A percentile compares a stretch with the other conserved stretches of the same genome.
These are phyloP conservation scores for Manis javanica DNA, from an alignment of 2,797 vertebrate species.

Conservation along the genomic window DNA sequence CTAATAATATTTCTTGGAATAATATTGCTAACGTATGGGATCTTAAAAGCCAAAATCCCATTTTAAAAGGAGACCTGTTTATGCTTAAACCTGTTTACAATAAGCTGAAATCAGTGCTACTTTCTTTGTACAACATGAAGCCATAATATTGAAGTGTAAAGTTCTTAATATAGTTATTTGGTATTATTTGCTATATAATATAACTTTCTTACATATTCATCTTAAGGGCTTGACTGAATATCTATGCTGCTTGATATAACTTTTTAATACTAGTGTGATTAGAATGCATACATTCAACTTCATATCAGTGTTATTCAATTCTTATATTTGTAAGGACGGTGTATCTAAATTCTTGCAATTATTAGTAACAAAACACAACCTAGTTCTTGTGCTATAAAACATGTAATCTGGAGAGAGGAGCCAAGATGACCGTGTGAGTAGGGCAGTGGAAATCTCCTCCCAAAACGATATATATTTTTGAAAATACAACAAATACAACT, in stretches of 20 bases:
- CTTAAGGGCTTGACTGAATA: background rate
- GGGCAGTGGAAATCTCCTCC: no score
- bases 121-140: background rate
- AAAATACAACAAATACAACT: no score
- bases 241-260: background rate
- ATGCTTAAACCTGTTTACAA: background rate
- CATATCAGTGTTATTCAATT: background rate
- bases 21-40: background rate
- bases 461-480: no score
- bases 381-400: conserved; percentile 1
- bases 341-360: background rate
- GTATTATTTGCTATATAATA: background rate
- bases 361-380: background rate
- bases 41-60: conserved; percentile 1
- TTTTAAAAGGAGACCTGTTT: conserved; percentile 17
- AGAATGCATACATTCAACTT: background rate
- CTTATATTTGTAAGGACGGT: background rate
- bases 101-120: background rate
- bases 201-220: conserved; percentile 8
- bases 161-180: background rate
- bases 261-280: background rate
- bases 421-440: no score
- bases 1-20: background rate
- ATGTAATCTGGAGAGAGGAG: background rate
- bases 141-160: background rate